phyloP scores from a whole-genome alignment of 2,113 vertebrate genomes.

The Ia io region DNA sequence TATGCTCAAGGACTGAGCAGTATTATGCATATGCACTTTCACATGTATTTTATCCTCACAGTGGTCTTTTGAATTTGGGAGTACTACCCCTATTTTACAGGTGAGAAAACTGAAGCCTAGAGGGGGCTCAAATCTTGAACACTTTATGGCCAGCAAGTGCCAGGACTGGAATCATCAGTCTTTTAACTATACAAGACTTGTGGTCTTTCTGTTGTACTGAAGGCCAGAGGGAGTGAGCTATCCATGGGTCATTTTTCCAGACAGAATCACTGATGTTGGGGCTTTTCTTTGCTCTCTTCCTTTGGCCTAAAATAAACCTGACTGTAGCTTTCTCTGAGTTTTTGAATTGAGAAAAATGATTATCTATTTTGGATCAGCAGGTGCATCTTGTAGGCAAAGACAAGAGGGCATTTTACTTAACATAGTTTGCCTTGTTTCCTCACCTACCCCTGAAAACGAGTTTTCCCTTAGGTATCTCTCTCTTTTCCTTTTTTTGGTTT shows the following conservation, averaged over 20 bases:
- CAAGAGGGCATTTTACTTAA: not conserved
- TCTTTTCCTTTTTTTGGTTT: not conserved
- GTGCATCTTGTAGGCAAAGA: not conserved
- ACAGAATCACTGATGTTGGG: not conserved
- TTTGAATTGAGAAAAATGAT: constrained; percentile 15
- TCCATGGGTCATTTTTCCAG: not conserved
- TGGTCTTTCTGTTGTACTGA: constrained; percentile 22
- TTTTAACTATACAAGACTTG: not conserved
- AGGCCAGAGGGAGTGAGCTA: not conserved
- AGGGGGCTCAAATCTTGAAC: not conserved
- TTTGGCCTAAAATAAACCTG: not conserved
- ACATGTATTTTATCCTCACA: not conserved
- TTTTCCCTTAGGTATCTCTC: not conserved
- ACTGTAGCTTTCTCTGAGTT: not conserved
- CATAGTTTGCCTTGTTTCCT: not conserved
- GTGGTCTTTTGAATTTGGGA: not conserved
- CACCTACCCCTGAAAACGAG: not conserved
- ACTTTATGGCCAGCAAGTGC: not conserved
- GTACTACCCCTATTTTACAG: constrained; percentile 4
- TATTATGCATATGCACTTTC: not conserved
- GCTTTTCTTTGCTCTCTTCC: not conserved
- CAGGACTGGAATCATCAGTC: not conserved
- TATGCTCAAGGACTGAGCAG: not conserved
- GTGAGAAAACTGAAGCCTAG: not conserved
- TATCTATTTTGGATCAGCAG: constrained; percentile 33